Evolutionary conservation across 1,140 invertebrate species (phyloP), one percentile per base, ranked within the genome.

Genomic region (Sinella curviseta): DNA sequence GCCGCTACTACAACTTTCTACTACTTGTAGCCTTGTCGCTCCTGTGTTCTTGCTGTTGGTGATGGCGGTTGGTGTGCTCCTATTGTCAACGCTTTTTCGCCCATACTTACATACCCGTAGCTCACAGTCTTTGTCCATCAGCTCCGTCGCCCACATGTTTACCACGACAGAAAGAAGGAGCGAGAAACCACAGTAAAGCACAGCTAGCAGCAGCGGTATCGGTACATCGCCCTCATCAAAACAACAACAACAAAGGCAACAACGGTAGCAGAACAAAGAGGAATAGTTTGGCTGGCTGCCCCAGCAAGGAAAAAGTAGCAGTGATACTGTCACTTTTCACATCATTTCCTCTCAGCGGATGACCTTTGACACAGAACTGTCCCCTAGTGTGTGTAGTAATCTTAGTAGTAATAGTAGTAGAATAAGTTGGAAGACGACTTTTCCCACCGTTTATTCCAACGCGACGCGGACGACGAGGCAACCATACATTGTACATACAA

Each of bases 101-200:
- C 65, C 26, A 70, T 70, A 31, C 8, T 70, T 33, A 17, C 31
- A 31, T 70, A 33, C 3, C 65, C 65, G 12, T 14, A 31, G 65
- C 65, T 70, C 65, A 70, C 65, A 70, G 65, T 70, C 65, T 70
- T 70, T 70, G 65, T 70, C 65, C 65, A 70, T 70, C 65, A 70
- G 65, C 65, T 70, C 65, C 31, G 65, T 33, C 65, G 65, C 65
- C 65, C 65, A 70, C 65, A 70, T 70, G 65, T 33, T 70, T 14
- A 33, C 31, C 65, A 70, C 14, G 26, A 70, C 30, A 33, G 31
- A 70, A 30, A 4, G 31, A 33, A 4, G 24, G 26, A 65, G 65
- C 28, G 14, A 70, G 28, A 31, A 70, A n/a, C n/a, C n/a, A n/a
- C n/a, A 31, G 65, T 65, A 26, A 26, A 14, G 39, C 26, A 70